Percentiles rank a stretch among this genome's conserved stretches.
Conservation (phyloP, 2,113 vertebrate genomes). For the Microtus richardsoni region DNA sequence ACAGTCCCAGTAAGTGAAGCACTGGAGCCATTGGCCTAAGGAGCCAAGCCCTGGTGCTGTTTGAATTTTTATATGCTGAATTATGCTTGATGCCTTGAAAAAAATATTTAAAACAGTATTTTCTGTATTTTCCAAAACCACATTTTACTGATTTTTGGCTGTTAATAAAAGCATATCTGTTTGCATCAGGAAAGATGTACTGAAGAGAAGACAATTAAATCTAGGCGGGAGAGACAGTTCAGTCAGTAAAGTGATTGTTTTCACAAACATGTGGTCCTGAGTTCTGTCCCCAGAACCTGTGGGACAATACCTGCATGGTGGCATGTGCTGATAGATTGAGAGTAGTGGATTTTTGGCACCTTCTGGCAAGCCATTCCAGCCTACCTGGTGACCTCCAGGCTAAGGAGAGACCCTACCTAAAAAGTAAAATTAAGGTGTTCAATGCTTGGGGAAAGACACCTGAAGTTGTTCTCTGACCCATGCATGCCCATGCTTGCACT, state of each 20-base stretch:
- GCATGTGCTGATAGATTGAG: too few species aligned
- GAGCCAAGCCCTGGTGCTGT: background rate
- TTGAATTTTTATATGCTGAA: background rate
- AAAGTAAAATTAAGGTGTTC: background rate
- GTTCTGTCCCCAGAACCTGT: background rate
- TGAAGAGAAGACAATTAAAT: background rate
- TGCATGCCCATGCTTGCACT: background rate
- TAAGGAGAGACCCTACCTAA: background rate
- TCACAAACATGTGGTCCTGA: background rate
- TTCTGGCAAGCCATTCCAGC: background rate
- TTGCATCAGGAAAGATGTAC: background rate
- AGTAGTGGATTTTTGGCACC: too few species aligned
- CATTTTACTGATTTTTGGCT: background rate
- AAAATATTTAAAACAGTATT: slow-evolving; percentile 4
- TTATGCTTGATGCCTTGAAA: background rate
- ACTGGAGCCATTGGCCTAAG: background rate
- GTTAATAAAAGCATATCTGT: background rate
- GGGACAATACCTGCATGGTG: background rate
- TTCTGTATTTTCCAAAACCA: background rate
- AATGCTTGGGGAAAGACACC: background rate
- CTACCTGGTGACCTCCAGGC: background rate
- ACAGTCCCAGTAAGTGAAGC: background rate
- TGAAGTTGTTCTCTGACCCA: background rate
- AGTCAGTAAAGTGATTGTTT: background rate
- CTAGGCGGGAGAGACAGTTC: background rate